Base-by-base conservation (phyloP, 2,113 vertebrate species). In the Morone saxatilis region DNA sequence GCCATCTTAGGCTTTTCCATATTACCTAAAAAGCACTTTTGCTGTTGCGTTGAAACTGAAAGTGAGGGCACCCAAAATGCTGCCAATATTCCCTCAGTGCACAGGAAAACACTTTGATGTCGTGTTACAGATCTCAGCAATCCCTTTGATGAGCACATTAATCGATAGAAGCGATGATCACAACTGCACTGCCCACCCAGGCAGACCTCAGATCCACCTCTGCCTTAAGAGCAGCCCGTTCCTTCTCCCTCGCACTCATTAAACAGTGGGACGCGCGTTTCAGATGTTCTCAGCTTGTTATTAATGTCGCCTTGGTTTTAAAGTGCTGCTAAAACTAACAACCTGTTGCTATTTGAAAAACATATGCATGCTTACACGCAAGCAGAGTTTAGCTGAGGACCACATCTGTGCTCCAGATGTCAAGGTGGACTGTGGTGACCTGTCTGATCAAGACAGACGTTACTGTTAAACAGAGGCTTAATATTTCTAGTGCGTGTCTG, bases 341-440 rank as follows among this genome's bases (percentile, higher is more conserved):
- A 41, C 4, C 65, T 65, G 25, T 71, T 67, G 36, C 72, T 59
- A 59, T 66, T 54, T 81, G 41, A 71, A 66, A 87, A 69, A 78
- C 53, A 80, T 43, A 66, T 51, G 36, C 66, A 76, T 62, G 51
- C 48, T 69, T 47, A 76, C 40, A 63, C 36, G 56, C 57, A 72
- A 71, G 41, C 51, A 65, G 69, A 65, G 53, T 66, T 25, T 20
- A 72, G 62, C 48, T 45, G 16, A 83, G 60, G 59, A 51, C 17
- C 51, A 76, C 85, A 88, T 87, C 88, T 94, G 91, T 6, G 1
- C 51, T 60, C 87, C 93, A 91, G 90, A 89, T 92, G 89, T 85
- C 57, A 77, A 40, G 62, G 62, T 82, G 67, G 71, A 73, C 56
- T 38, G n/a, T 5, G 22, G 68, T 65, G 60, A 88, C 65, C 69